Evolutionary conservation across 2,113 vertebrate genomes (phyloP).

Genomic region (Corythornis cristatus): DNA sequence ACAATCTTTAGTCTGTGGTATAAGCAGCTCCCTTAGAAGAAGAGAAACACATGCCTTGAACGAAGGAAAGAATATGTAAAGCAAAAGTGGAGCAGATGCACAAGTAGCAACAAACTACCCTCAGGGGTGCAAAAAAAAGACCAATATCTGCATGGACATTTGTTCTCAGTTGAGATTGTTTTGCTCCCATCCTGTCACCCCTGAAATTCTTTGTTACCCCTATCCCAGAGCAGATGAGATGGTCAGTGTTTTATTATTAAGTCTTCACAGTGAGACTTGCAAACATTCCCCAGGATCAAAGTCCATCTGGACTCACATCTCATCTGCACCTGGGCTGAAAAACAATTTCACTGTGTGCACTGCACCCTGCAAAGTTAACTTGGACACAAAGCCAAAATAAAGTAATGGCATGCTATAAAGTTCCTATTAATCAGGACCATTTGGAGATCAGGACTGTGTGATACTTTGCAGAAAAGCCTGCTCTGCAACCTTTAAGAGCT

Average conservation of each 20-base stretch:
- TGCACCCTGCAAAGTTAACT: background rate
- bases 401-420: background rate
- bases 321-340: background rate
- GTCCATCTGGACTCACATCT: background rate
- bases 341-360: background rate
- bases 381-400: background rate
- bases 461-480: background rate
- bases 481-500: background rate
- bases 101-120: rapidly evolving
- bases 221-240: background rate
- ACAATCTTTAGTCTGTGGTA: background rate
- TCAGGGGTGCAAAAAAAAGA: background rate
- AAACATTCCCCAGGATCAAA: background rate
- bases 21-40: background rate
- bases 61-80: background rate
- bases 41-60: background rate
- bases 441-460: background rate
- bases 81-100: background rate
- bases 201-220: background rate
- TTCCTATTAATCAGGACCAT: background rate
- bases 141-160: background rate
- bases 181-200: background rate
- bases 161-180: background rate
- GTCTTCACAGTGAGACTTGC: background rate
- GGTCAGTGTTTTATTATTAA: background rate